A percentile compares a stretch with the other conserved stretches of the same genome.
Conservation (phyloP, 2,797 vertebrate genomes). For the Crypturellus tataupa region DNA sequence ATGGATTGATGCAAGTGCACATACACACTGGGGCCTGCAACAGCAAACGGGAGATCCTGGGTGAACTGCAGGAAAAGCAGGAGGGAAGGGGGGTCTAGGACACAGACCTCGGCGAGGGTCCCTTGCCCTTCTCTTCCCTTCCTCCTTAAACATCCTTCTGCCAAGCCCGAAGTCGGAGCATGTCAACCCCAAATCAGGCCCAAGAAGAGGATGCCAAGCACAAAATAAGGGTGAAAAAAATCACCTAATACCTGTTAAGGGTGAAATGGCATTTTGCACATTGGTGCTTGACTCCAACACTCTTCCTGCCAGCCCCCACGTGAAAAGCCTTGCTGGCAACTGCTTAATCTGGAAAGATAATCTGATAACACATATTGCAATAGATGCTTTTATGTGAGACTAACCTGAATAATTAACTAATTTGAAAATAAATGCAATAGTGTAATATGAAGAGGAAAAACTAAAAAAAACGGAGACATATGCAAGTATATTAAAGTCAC, state of each 20-base stretch:
- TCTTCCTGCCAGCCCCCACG: neutral
- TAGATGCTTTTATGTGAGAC: neutral
- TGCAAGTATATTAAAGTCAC: neutral
- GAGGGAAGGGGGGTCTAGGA: no score
- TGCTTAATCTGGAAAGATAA: neutral
- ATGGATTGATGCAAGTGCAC: neutral
- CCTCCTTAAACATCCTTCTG: neutral
- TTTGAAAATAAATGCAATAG: neutral
- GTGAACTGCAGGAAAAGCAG: neutral
- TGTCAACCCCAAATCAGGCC: neutral
- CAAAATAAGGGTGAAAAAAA: neutral
- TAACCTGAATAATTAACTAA: neutral
- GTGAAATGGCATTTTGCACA: neutral
- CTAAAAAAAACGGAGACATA: neutral
- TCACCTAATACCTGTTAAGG: neutral
- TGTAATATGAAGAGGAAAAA: neutral
- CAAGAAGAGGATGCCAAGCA: neutral
- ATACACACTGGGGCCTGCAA: neutral
- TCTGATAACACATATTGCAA: neutral
- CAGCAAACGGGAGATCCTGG: neutral
- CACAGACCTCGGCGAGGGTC: neutral
- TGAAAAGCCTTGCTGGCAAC: neutral
- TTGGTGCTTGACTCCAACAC: neutral
- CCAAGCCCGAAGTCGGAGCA: neutral
- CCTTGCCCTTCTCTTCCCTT: neutral